Evolutionary conservation across 2,888 invertebrate species (phyloP).

Genomic region (Dasysyrphus albostriatus): DNA sequence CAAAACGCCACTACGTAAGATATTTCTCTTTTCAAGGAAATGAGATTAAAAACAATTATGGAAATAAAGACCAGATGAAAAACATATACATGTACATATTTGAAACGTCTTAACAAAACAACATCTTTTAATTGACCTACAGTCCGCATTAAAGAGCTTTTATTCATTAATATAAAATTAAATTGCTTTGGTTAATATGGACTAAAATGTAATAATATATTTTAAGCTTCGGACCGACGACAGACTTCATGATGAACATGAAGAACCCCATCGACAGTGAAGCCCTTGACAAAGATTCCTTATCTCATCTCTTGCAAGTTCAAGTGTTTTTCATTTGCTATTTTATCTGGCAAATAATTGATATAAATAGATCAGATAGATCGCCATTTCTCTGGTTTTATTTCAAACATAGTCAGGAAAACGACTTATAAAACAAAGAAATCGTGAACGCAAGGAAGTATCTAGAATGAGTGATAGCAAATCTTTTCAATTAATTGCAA

Average conservation of each 20-base stretch:
- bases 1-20: too few species aligned
- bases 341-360: slow-evolving; percentile 31
- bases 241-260: background rate
- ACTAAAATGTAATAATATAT: slow-evolving; percentile 16
- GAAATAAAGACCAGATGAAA: too few species aligned
- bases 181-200: slow-evolving; percentile 50
- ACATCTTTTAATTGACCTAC: too few species aligned
- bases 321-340: slow-evolving; percentile 24
- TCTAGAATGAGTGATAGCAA: background rate
- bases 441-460: background rate
- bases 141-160: too few species aligned
- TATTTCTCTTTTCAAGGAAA: too few species aligned
- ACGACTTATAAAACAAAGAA: background rate
- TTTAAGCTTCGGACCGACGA: too few species aligned
- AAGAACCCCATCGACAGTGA: background rate
- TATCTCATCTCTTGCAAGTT: slow-evolving; percentile 36
- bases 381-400: slow-evolving; percentile 5
- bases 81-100: too few species aligned
- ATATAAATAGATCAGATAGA: slow-evolving; percentile 52
- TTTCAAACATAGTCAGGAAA: background rate
- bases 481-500: background rate
- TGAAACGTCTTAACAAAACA: too few species aligned
- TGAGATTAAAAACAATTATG: too few species aligned
- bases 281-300: slow-evolving; percentile 17
- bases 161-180: slow-evolving; percentile 26